Conservation (phyloP, 2,888 invertebrate genomes). For the Chrysolina oricalcia region DNA sequence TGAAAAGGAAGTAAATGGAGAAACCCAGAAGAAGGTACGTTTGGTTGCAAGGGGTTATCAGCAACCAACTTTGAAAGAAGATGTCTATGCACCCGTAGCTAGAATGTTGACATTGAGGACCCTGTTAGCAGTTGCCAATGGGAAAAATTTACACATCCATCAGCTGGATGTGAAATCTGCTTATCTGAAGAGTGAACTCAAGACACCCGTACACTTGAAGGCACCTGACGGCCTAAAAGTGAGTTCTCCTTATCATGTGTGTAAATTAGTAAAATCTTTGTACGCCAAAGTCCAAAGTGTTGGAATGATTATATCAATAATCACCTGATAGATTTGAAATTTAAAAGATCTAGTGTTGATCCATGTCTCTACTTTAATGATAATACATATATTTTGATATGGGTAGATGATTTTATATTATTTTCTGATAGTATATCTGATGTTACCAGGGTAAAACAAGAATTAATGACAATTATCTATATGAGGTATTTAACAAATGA, state of each 20-base stretch:
- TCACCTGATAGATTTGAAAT: background rate
- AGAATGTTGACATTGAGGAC: conserved; percentile 26
- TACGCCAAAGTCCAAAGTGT: too few relatives aligned
- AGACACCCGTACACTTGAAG: conserved; percentile 36
- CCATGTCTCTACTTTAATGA: too few relatives aligned
- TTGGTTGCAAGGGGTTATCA: background rate
- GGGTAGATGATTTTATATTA: background rate
- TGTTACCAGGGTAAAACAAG: background rate
- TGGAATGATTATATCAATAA: background rate
- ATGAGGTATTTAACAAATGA: background rate
- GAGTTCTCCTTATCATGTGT: background rate
- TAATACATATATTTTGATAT: too few relatives aligned
- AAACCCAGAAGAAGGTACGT: conserved; percentile 1
- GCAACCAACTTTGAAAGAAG: conserved; percentile 29
- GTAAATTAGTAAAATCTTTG: too few relatives aligned
- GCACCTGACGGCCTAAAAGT: background rate
- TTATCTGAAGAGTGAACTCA: too few relatives aligned
- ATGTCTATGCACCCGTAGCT: conserved; percentile 47
- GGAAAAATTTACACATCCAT: conserved; percentile 35
- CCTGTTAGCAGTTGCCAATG: conserved; percentile 43
- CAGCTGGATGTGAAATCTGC: conserved; percentile 50
- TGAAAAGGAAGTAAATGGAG: background rate
- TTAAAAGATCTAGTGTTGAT: too few relatives aligned
- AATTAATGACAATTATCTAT: too few relatives aligned
- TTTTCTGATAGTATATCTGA: background rate